These are phyloP conservation scores for Zaprionus lineosus DNA, from an alignment of 2,888 invertebrate genomes.

Conservation along the genomic window DNA sequence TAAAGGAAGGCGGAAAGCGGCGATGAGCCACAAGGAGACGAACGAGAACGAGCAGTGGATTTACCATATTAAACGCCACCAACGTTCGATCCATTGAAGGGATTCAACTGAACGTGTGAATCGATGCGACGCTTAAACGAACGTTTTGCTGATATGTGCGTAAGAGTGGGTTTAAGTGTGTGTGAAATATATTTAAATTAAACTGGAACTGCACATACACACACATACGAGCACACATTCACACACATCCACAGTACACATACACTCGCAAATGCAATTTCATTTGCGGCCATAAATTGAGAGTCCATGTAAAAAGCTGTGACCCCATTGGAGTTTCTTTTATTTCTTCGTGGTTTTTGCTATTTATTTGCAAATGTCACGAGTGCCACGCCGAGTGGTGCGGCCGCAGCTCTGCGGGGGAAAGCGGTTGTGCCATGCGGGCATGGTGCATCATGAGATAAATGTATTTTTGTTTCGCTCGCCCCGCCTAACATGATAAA, in stretches of 20 bases:
- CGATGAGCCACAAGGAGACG: no score
- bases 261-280: constrained; percentile 60
- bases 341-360: constrained; percentile 38
- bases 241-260: not conserved
- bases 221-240: constrained; percentile 7
- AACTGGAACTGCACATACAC: constrained; percentile 44
- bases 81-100: no score
- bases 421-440: no score
- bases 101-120: constrained; percentile 38
- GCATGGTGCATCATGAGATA: constrained; percentile 47
- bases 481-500: constrained; percentile 33
- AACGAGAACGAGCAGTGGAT: not conserved
- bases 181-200: constrained; percentile 67
- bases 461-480: constrained; percentile 33
- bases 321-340: constrained; percentile 47
- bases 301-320: constrained; percentile 48
- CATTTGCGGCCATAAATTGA: constrained; percentile 71
- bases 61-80: constrained; percentile 1
- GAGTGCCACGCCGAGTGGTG: constrained; percentile 43
- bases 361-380: constrained; percentile 74
- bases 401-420: no score
- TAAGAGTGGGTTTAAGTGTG: constrained; percentile 16
- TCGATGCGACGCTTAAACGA: constrained; percentile 38
- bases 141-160: constrained; percentile 12
- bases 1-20: not conserved